Conservation (phyloP, 2,888 invertebrate genomes). For the Limenitis camilla region DNA sequence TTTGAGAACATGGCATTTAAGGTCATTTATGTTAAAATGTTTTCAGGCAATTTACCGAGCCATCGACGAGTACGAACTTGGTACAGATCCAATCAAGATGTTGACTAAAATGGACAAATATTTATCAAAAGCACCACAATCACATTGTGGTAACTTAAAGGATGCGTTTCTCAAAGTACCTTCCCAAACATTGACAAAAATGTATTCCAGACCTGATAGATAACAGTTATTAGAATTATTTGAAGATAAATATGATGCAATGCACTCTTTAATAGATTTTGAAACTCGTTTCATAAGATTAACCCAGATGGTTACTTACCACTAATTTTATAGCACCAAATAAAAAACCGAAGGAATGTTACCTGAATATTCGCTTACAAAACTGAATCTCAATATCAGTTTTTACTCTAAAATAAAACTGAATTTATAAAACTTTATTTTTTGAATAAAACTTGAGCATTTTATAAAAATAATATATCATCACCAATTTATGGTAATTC, state of each 20-base stretch:
- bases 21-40: constrained; percentile 10
- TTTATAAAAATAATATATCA: too few species aligned
- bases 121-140: constrained; percentile 41
- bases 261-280: too few species aligned
- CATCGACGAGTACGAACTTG: constrained; percentile 75
- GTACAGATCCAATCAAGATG: constrained; percentile 76
- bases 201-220: constrained; percentile 37
- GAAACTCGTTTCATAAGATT: not conserved
- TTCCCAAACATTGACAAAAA: constrained; percentile 34
- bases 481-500: too few species aligned
- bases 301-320: not conserved
- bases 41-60: constrained; percentile 60
- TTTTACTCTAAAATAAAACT: too few species aligned
- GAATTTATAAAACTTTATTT: too few species aligned
- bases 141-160: constrained; percentile 57
- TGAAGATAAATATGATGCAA: too few species aligned
- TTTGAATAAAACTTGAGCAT: too few species aligned
- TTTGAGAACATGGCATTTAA: too few species aligned
- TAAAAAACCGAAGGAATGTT: too few species aligned
- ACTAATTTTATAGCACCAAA: not conserved
- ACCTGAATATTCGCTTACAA: too few species aligned
- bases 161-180: constrained; percentile 54
- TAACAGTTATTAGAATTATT: constrained; percentile 28
- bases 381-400: too few species aligned
- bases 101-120: constrained; percentile 69